Conservation (phyloP, 2,797 vertebrate genomes). For the Schizothorax lantsangensis region DNA sequence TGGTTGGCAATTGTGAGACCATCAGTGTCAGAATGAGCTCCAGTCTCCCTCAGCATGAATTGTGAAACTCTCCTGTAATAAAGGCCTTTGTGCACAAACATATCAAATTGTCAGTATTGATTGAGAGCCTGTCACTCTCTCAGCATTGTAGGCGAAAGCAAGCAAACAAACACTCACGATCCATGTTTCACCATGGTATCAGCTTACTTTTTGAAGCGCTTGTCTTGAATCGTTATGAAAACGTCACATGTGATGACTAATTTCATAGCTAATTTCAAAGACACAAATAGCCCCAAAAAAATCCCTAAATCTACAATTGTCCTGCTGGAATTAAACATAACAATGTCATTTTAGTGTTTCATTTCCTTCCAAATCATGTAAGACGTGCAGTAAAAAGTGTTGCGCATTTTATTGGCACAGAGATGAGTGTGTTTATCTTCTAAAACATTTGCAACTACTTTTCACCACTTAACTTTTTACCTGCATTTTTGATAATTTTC, state of each 20-base stretch:
- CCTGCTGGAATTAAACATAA: background rate
- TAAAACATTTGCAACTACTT: background rate
- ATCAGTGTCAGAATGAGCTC: background rate
- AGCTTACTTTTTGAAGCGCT: background rate
- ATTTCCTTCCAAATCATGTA: background rate
- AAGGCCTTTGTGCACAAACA: background rate
- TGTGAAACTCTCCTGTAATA: constrained; percentile 22
- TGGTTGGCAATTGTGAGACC: background rate
- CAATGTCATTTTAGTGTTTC: background rate
- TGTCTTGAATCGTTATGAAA: background rate
- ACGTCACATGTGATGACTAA: background rate
- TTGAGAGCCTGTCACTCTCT: background rate
- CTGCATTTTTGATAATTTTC: background rate
- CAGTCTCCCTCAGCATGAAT: background rate
- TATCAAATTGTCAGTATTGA: constrained; percentile 3
- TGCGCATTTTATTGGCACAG: background rate
- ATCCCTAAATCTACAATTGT: background rate
- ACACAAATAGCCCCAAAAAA: background rate
- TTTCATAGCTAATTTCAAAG: background rate
- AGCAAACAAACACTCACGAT: background rate
- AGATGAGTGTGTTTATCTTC: too few species aligned
- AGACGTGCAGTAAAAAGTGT: background rate
- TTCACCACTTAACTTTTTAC: background rate
- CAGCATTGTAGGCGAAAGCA: background rate
- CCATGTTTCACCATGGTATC: background rate